Conservation (phyloP, 2,888 invertebrate genomes). For the Hartigia nigra region DNA sequence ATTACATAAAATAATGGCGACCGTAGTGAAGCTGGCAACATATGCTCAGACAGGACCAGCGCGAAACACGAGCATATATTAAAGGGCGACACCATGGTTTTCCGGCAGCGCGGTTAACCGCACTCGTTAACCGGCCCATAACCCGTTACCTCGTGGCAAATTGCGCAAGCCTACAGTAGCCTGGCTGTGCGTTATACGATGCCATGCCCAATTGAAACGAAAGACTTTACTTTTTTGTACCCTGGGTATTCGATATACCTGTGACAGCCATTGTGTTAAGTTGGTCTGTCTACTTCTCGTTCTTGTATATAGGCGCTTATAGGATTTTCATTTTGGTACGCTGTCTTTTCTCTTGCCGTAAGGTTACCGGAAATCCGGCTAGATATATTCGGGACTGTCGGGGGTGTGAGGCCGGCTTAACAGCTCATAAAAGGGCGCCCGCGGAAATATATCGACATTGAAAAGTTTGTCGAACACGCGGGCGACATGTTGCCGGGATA, state of each 20-base stretch:
- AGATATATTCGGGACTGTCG: neutral
- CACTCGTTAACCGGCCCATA: conserved; percentile 65
- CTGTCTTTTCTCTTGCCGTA: neutral
- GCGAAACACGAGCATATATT: conserved; percentile 54
- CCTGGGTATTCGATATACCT: neutral
- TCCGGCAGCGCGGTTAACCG: conserved; percentile 63
- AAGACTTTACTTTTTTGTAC: neutral
- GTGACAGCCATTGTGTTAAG: neutral
- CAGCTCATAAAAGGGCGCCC: conserved; percentile 52
- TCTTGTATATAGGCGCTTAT: neutral
- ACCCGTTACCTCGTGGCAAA: conserved; percentile 54
- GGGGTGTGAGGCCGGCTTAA: conserved; percentile 27
- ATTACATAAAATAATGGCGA: neutral
- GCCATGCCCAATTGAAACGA: neutral
- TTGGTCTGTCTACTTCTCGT: neutral
- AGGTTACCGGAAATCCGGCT: neutral
- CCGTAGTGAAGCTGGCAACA: conserved; percentile 57
- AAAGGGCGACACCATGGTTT: conserved; percentile 61
- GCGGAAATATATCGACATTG: conserved; percentile 57
- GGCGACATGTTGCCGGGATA: conserved; percentile 62
- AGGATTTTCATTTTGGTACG: neutral
- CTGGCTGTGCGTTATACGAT: neutral
- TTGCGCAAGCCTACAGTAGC: conserved; percentile 29
- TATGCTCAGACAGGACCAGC: conserved; percentile 61
- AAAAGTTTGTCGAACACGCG: conserved; percentile 63